Percentiles rank a stretch among this genome's conserved stretches.
Conservation (phyloP, 2,888 invertebrate genomes). For the Cylloceria caligata region DNA sequence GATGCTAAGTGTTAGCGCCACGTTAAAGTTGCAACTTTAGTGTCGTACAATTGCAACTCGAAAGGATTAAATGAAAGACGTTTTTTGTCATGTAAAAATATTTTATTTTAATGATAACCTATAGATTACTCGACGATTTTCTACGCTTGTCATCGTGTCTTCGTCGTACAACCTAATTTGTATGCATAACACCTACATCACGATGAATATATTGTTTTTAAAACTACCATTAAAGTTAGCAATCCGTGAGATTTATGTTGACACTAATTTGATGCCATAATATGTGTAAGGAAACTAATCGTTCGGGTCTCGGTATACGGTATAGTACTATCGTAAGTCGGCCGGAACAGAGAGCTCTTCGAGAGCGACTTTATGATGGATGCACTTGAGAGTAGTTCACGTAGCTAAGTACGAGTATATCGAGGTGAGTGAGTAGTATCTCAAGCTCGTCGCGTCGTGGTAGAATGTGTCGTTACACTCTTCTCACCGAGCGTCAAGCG, state of each 20-base stretch:
- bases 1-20: too few relatives aligned
- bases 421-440: slow-evolving; percentile 7
- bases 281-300: slow-evolving; percentile 11
- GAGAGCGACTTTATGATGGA: slow-evolving; percentile 25
- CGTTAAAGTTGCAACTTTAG: too few relatives aligned
- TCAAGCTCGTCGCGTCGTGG: not conserved
- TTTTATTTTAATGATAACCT: too few relatives aligned
- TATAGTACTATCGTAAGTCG: slow-evolving; percentile 8
- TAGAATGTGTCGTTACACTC: slow-evolving; percentile 1
- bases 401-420: not conserved
- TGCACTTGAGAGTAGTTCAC: slow-evolving; percentile 18
- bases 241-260: slow-evolving; percentile 23
- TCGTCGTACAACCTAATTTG: not conserved
- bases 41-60: too few relatives aligned
- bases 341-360: slow-evolving; percentile 22
- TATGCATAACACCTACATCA: not conserved
- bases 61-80: too few relatives aligned
- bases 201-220: not conserved
- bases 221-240: slow-evolving; percentile 2
- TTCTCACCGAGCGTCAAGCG: not conserved
- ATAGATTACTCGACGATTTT: too few relatives aligned
- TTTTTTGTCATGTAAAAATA: too few relatives aligned
- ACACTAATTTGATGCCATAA: slow-evolving; percentile 22
- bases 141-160: not conserved
- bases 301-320: not conserved